Evolutionary conservation across 2,888 invertebrate genomes (phyloP).

Genomic region (Temnothorax unifasciatus): DNA sequence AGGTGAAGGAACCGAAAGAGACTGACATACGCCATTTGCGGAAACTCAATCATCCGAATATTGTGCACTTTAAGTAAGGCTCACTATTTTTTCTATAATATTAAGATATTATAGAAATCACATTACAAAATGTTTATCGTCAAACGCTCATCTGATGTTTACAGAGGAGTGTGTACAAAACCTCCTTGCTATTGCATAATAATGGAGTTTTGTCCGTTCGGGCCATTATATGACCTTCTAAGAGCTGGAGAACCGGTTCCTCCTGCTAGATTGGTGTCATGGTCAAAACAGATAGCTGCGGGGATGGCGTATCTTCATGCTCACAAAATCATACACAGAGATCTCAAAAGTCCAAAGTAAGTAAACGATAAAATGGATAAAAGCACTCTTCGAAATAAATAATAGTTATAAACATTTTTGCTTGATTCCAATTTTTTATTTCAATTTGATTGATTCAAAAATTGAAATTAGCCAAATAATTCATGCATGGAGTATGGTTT

Average conservation of each 20-base stretch:
- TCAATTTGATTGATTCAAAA: background rate
- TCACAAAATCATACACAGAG: conserved; percentile 98
- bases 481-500: background rate
- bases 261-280: conserved; percentile 94
- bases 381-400: background rate
- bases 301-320: conserved; percentile 99
- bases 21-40: conserved; percentile 97
- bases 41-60: conserved; percentile 98
- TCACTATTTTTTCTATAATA: conserved; percentile 6
- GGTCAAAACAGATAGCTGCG: conserved; percentile 97
- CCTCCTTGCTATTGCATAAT: conserved; percentile 97
- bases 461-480: background rate
- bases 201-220: conserved; percentile 99
- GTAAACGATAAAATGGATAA: conserved; percentile 81
- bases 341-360: conserved; percentile 99
- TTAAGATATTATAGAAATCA: background rate
- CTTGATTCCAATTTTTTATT: background rate
- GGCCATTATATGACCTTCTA: conserved; percentile 96
- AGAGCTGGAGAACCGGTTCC: conserved; percentile 94
- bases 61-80: conserved; percentile 93
- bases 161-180: conserved; percentile 96
- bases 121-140: conserved; percentile 16
- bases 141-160: conserved; percentile 63
- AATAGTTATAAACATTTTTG: background rate
- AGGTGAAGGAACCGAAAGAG: conserved; percentile 96